These are phyloP conservation scores for Protomyctophum bolini DNA, from an alignment of 2,113 vertebrate species.

Conservation along the genomic window DNA sequence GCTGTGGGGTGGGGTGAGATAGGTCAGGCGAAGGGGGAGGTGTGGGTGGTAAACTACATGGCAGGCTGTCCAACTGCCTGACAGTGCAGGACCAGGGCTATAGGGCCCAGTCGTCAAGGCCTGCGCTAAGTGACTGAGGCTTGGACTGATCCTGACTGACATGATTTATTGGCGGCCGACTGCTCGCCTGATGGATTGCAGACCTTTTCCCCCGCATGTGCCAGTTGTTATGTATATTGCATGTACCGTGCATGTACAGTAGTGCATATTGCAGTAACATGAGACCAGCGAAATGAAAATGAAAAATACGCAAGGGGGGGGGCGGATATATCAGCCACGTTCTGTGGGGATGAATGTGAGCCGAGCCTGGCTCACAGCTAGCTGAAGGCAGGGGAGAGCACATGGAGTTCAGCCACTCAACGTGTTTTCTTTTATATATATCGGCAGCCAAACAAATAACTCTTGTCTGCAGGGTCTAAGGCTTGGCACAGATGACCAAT, in stretches of 20 bases:
- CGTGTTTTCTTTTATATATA: constrained; percentile 34
- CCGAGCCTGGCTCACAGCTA: constrained; percentile 23
- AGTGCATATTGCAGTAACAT: constrained; percentile 31
- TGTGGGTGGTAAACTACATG: constrained; percentile 28
- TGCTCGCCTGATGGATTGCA: constrained; percentile 56
- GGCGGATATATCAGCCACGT: constrained; percentile 26
- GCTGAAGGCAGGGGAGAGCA: constrained; percentile 42
- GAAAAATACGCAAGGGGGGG: constrained; percentile 46
- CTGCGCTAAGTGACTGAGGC: constrained; percentile 59
- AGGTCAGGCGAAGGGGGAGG: constrained; percentile 38
- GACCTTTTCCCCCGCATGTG: constrained; percentile 25
- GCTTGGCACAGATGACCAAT: constrained; percentile 53
- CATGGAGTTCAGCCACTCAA: constrained; percentile 18
- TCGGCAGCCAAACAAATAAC: constrained; percentile 48
- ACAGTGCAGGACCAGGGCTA: constrained; percentile 37
- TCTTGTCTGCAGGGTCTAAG: constrained; percentile 47
- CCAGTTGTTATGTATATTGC: constrained; percentile 50
- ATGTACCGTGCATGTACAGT: not conserved
- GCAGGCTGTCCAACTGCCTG: constrained; percentile 48
- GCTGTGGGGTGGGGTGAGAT: constrained; percentile 26
- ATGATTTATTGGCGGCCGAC: constrained; percentile 49
- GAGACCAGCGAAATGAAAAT: constrained; percentile 36
- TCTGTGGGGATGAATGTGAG: constrained; percentile 30
- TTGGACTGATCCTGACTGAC: constrained; percentile 62
- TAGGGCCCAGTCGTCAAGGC: constrained; percentile 54